Conservation (phyloP, 37 sponge, comb jelly and placozoan genomes). For the Crambe crambe region DNA sequence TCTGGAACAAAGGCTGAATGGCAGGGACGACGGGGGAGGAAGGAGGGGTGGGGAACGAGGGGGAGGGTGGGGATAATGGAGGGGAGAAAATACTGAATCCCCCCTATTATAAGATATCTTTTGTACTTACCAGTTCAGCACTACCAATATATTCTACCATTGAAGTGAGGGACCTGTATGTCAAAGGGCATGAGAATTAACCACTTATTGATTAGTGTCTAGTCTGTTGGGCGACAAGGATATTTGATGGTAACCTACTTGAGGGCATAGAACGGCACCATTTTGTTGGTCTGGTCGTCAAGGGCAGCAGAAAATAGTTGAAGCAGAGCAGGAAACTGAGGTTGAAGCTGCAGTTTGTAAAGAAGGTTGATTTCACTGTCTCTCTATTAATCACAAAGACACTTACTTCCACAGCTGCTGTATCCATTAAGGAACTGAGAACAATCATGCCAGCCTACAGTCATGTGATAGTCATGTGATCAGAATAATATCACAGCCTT, state of each 20-base stretch:
- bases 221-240: too few species aligned
- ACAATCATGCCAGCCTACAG: constrained; percentile 69
- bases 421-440: constrained; percentile 59
- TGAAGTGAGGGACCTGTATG: constrained; percentile 66
- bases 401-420: constrained; percentile 53
- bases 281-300: constrained; percentile 47
- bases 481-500: too few species aligned
- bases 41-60: too few species aligned
- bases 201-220: not conserved
- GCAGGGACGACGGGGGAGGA: not conserved
- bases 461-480: constrained; percentile 9
- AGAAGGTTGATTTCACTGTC: not conserved
- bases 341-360: constrained; percentile 49
- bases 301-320: constrained; percentile 62
- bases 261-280: constrained; percentile 74
- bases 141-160: constrained; percentile 75
- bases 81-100: too few species aligned
- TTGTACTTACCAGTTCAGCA: constrained; percentile 59
- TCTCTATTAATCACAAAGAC: not conserved
- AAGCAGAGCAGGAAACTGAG: constrained; percentile 61
- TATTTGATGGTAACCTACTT: constrained; percentile 71
- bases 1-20: constrained; percentile 49
- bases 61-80: not conserved
- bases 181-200: too few species aligned
- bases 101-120: too few species aligned